A percentile compares a stretch with the other conserved stretches of the same genome.
Conservation (phyloP, 2,113 vertebrate species). For the Chaenocephalus aceratus region DNA sequence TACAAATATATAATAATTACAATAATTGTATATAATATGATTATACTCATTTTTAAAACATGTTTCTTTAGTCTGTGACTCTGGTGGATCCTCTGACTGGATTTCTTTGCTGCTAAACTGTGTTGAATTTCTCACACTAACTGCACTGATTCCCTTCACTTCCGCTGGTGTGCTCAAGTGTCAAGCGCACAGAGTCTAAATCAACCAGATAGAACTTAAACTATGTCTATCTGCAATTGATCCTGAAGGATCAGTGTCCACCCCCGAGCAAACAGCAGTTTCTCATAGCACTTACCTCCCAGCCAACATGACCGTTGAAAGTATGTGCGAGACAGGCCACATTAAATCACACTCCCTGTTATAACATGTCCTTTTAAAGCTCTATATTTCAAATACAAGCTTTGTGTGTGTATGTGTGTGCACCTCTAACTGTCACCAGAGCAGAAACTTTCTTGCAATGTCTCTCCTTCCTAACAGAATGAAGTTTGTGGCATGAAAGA, state of each 20-base stretch:
- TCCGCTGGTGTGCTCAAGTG: slow-evolving; percentile 62
- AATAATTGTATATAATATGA: no score
- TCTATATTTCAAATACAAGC: slow-evolving; percentile 53
- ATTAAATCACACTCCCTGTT: slow-evolving; percentile 60
- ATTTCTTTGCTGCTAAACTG: slow-evolving; percentile 43
- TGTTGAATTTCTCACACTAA: slow-evolving; percentile 61
- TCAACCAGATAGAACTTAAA: slow-evolving; percentile 63
- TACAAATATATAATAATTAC: no score
- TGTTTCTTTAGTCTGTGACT: slow-evolving; percentile 4
- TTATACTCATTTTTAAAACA: neutral
- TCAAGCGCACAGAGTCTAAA: slow-evolving; percentile 62
- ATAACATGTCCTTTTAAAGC: slow-evolving; percentile 53
- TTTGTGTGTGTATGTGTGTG: slow-evolving; percentile 15
- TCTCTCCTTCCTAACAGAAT: slow-evolving; percentile 52
- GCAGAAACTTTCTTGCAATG: slow-evolving; percentile 40
- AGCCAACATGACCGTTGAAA: slow-evolving; percentile 30
- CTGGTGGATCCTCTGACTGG: neutral
- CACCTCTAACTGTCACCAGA: slow-evolving; percentile 38
- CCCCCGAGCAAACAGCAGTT: slow-evolving; percentile 56
- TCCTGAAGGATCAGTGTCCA: slow-evolving; percentile 62
- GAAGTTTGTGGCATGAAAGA: slow-evolving; percentile 63
- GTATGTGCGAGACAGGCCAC: slow-evolving; percentile 48
- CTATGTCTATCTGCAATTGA: slow-evolving; percentile 64
- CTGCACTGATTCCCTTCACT: slow-evolving; percentile 28
- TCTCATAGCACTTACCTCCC: slow-evolving; percentile 58